phyloP scores from a whole-genome alignment of 2,113 vertebrate genomes.

The Lepidiolamprologus cunningtoni region DNA sequence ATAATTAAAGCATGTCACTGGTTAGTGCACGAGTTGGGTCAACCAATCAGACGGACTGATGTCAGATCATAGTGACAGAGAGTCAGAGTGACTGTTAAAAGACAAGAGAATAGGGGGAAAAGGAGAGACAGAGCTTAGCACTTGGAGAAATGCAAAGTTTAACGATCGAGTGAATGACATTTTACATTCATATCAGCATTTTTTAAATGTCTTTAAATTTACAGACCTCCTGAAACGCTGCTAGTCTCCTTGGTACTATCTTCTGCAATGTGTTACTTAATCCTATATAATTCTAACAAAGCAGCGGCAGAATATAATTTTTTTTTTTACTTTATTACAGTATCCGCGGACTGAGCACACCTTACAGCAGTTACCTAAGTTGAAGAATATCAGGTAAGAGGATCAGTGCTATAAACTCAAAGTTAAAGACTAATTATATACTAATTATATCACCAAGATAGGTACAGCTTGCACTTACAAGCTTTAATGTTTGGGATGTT shows the following conservation, averaged over 20 bases:
- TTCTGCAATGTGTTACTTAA: neutral
- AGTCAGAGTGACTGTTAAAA: neutral
- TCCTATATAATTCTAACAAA: neutral
- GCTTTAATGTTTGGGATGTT: neutral
- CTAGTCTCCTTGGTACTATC: neutral
- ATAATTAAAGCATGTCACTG: slow-evolving; percentile 69
- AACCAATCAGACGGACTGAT: slow-evolving; percentile 33
- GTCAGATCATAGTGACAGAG: slow-evolving; percentile 27
- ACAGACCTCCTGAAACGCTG: neutral
- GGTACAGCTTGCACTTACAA: neutral
- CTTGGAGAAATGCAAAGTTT: neutral
- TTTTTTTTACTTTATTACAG: slow-evolving; percentile 1
- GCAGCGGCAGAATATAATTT: neutral
- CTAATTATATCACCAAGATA: neutral
- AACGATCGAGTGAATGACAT: neutral
- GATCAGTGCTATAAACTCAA: neutral
- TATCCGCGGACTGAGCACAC: neutral
- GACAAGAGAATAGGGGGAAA: neutral
- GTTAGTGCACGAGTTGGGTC: slow-evolving; percentile 48
- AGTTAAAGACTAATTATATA: neutral
- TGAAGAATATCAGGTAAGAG: slow-evolving; percentile 45
- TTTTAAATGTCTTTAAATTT: neutral
- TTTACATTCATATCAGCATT: neutral
- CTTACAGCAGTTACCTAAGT: slow-evolving; percentile 9
- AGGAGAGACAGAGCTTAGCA: neutral